These are phyloP conservation scores for Plutomurus gul DNA, from an alignment of 1,140 invertebrate species.

Conservation along the genomic window DNA sequence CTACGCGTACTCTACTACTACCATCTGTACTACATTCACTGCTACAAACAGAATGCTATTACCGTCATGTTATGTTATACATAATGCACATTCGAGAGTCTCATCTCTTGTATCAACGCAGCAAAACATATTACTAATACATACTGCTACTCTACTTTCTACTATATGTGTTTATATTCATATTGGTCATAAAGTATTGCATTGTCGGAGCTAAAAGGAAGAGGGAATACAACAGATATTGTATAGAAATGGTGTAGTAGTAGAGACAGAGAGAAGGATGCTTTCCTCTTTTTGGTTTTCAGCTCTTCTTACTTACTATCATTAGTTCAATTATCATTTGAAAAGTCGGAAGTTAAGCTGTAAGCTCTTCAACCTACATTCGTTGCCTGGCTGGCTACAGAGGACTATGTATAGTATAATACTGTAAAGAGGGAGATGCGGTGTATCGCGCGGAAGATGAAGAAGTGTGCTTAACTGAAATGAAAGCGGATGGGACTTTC, in stretches of 20 bases:
- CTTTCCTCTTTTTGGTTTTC: background rate
- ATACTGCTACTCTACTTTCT: too few species aligned
- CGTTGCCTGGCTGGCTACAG: background rate
- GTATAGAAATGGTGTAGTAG: background rate
- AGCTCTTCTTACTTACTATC: background rate
- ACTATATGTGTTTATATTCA: too few species aligned
- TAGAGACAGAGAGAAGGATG: background rate
- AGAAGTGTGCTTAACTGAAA: background rate
- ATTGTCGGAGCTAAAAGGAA: too few species aligned
- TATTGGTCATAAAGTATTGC: too few species aligned
- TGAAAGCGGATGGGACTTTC: background rate
- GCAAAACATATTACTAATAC: too few species aligned
- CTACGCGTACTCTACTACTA: too few species aligned
- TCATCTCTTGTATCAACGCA: too few species aligned
- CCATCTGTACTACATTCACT: too few species aligned
- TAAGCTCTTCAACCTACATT: background rate
- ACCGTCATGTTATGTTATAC: too few species aligned
- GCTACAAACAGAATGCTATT: too few species aligned
- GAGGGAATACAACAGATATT: too few species aligned
- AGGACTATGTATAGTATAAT: background rate
- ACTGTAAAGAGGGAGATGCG: background rate
- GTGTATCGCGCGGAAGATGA: background rate
- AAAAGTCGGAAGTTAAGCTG: conserved; percentile 14
- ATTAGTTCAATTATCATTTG: conserved; percentile 28
- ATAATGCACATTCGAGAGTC: too few species aligned